Conservation (phyloP, 2,888 invertebrate genomes). For the Therioaphis trifolii region DNA sequence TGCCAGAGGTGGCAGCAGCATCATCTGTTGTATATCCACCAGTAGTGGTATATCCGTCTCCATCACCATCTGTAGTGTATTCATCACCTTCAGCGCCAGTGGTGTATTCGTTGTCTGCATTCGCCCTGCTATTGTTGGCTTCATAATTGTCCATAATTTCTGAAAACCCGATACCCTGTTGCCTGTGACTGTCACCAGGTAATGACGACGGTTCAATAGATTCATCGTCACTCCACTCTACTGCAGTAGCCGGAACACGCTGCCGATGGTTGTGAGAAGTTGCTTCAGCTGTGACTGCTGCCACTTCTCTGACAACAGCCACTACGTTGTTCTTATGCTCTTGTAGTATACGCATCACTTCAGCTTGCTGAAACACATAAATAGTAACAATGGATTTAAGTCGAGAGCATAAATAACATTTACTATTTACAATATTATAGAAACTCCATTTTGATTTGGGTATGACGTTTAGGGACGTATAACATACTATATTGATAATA, state of each 20-base stretch:
- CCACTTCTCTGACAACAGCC: background rate
- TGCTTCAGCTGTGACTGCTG: constrained; percentile 68
- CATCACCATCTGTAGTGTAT: constrained; percentile 36
- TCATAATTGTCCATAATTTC: background rate
- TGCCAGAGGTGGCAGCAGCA: constrained; percentile 73
- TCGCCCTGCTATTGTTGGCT: background rate
- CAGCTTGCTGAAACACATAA: constrained; percentile 69
- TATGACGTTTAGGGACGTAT: too few relatives aligned
- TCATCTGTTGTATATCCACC: constrained; percentile 90
- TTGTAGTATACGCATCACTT: constrained; percentile 71
- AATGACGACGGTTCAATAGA: constrained; percentile 73
- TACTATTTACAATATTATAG: too few relatives aligned
- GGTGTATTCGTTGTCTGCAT: constrained; percentile 9
- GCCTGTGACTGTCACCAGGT: constrained; percentile 70
- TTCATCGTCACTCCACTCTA: constrained; percentile 77
- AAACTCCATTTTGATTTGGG: too few relatives aligned
- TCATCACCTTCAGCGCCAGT: background rate
- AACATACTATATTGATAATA: background rate
- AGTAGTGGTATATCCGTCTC: constrained; percentile 71
- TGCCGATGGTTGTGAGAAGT: constrained; percentile 56
- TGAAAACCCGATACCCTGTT: constrained; percentile 65
- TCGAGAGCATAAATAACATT: too few relatives aligned
- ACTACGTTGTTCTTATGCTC: constrained; percentile 70
- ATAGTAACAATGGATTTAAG: background rate
- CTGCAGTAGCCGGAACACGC: constrained; percentile 72